phyloP scores from a whole-genome alignment of 2,113 vertebrate species.

The Oryzias curvinotus region DNA sequence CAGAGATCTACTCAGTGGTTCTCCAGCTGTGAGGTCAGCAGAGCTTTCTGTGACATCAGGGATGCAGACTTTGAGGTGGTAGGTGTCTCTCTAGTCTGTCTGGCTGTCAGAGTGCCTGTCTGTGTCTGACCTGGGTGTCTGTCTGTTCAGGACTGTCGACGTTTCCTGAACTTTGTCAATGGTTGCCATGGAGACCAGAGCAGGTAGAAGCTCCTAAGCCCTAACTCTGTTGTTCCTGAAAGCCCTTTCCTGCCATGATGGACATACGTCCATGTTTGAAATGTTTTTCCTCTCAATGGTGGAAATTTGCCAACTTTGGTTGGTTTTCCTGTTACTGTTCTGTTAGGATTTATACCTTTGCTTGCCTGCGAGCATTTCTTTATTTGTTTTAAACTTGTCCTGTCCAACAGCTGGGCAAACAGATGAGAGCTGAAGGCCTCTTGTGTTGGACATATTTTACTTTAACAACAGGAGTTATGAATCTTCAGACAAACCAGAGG shows the following conservation, averaged over 20 bases:
- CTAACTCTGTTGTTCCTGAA: too few relatives aligned
- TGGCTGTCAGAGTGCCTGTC: not conserved
- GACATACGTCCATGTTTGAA: too few relatives aligned
- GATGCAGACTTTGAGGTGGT: slow-evolving; percentile 91
- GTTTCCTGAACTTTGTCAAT: slow-evolving; percentile 57
- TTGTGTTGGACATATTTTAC: too few relatives aligned
- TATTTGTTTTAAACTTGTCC: too few relatives aligned
- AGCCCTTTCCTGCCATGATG: too few relatives aligned
- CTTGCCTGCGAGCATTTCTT: slow-evolving; percentile 82
- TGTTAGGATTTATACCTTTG: slow-evolving; percentile 85
- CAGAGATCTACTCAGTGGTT: slow-evolving; percentile 85
- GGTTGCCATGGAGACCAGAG: slow-evolving; percentile 26
- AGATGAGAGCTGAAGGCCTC: too few relatives aligned
- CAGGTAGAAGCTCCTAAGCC: slow-evolving; percentile 20
- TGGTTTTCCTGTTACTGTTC: not conserved
- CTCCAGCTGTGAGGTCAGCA: slow-evolving; percentile 75
- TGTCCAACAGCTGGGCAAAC: too few relatives aligned
- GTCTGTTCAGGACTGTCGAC: slow-evolving; percentile 50
- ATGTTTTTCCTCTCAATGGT: too few relatives aligned
- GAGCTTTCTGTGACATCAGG: slow-evolving; percentile 85
- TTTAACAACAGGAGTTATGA: too few relatives aligned
- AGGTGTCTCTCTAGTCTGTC: slow-evolving; percentile 41
- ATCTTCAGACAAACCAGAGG: too few relatives aligned
- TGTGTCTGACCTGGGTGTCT: not conserved
- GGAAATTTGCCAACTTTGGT: too few relatives aligned